Evolutionary conservation across 1,140 invertebrate species (phyloP).

Genomic region (Oryzaephilus surinamensis): DNA sequence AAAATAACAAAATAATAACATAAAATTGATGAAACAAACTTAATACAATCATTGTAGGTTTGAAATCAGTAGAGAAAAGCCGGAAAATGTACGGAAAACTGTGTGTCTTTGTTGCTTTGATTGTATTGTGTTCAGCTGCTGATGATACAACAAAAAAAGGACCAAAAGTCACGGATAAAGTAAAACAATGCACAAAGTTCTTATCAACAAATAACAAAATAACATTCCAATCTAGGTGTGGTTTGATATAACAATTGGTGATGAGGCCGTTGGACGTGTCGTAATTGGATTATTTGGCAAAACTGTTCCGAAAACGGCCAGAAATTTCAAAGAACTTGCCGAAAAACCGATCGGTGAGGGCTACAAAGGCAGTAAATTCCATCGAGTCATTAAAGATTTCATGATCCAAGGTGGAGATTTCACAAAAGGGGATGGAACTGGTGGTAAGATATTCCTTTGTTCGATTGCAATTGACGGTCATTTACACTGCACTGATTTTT

Average conservation of each 20-base stretch:
- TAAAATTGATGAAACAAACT: too few relatives aligned
- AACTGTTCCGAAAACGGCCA: conserved; percentile 88
- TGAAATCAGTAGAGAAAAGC: too few relatives aligned
- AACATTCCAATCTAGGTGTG: conserved; percentile 59
- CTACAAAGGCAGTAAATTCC: conserved; percentile 84
- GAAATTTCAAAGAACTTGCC: conserved; percentile 84
- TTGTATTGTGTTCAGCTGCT: too few relatives aligned
- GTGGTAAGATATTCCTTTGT: conserved; percentile 45
- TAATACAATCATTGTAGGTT: too few relatives aligned
- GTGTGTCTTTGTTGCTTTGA: too few relatives aligned
- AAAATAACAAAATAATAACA: too few relatives aligned
- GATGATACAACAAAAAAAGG: conserved; percentile 41
- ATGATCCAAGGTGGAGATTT: conserved; percentile 96
- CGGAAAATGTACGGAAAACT: too few relatives aligned
- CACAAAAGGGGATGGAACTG: conserved; percentile 85
- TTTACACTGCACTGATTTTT: not conserved
- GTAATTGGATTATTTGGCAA: conserved; percentile 92
- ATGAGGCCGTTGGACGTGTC: conserved; percentile 61
- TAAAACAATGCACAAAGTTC: conserved; percentile 31
- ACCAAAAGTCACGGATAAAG: conserved; percentile 67
- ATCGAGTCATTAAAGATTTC: conserved; percentile 87
- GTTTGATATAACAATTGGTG: conserved; percentile 88
- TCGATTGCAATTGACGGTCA: not conserved
- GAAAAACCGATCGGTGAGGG: conserved; percentile 67
- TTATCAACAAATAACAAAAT: not conserved